A percentile compares a stretch with the other conserved stretches of the same genome.
Evolutionary conservation across 2,797 vertebrate genomes (phyloP).

Genomic region (Falco rusticolus): DNA sequence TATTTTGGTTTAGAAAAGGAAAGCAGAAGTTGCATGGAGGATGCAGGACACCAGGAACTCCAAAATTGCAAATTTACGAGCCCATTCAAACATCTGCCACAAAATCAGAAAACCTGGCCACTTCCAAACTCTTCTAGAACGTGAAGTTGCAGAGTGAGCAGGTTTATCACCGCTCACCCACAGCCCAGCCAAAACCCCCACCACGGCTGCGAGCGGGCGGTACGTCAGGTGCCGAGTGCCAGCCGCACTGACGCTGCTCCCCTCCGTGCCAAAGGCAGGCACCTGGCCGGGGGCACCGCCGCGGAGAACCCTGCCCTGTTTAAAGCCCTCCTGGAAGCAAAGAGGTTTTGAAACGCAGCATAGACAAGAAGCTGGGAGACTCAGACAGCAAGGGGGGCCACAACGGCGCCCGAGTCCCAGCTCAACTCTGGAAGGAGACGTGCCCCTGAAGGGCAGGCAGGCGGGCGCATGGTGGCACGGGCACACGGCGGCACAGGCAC

Average conservation of each 20-base stretch:
- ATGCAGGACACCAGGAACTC: background rate
- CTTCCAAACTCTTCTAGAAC: fast-evolving
- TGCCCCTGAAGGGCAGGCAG: fast-evolving
- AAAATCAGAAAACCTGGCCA: background rate
- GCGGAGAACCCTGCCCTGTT: background rate
- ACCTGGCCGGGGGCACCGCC: background rate
- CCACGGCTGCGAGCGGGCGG: background rate
- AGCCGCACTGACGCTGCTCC: background rate
- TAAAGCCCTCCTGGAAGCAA: background rate
- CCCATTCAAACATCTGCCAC: background rate
- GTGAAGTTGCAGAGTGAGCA: background rate
- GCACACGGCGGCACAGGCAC: background rate
- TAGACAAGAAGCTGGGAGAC: background rate
- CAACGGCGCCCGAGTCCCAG: background rate
- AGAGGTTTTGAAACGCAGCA: fast-evolving
- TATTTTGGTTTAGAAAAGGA: background rate
- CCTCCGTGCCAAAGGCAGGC: background rate
- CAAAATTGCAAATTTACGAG: background rate
- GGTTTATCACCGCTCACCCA: background rate
- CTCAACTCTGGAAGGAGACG: background rate
- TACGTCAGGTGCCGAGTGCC: background rate
- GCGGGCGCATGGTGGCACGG: background rate
- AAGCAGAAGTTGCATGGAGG: background rate
- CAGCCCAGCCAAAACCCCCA: background rate
- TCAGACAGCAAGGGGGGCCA: background rate